Evolutionary conservation across 2,888 invertebrate genomes (phyloP).

Genomic region (Agonum fuliginosum): DNA sequence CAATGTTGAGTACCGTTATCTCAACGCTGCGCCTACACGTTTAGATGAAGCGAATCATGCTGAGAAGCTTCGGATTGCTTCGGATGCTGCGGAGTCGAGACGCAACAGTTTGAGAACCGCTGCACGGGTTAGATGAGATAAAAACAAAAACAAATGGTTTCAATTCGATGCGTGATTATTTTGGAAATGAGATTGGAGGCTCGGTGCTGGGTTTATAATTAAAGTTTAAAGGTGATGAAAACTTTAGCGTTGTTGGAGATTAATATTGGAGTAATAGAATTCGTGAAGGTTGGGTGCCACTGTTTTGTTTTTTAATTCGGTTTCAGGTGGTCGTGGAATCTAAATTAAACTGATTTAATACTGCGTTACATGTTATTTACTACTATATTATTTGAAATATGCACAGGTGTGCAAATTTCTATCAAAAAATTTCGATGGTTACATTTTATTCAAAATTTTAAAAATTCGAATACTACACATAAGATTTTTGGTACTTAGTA

Average conservation of each 20-base stretch:
- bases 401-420: no score
- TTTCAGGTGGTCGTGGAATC: background rate
- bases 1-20: constrained; percentile 45
- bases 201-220: background rate
- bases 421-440: no score
- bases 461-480: no score
- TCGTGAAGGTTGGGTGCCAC: constrained; percentile 3
- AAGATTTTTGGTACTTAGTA: no score
- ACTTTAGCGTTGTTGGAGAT: no score
- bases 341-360: background rate
- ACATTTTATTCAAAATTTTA: no score
- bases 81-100: background rate
- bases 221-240: background rate
- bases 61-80: no score
- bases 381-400: no score
- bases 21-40: constrained; percentile 53
- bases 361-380: no score
- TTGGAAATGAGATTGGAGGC: background rate
- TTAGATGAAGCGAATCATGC: constrained; percentile 5
- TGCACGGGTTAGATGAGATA: background rate
- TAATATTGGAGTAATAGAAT: background rate
- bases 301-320: background rate
- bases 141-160: background rate
- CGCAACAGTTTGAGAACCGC: background rate
- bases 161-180: background rate